Evolutionary conservation across 2,113 vertebrate species (phyloP).

Genomic region (Camelus bactrianus): DNA sequence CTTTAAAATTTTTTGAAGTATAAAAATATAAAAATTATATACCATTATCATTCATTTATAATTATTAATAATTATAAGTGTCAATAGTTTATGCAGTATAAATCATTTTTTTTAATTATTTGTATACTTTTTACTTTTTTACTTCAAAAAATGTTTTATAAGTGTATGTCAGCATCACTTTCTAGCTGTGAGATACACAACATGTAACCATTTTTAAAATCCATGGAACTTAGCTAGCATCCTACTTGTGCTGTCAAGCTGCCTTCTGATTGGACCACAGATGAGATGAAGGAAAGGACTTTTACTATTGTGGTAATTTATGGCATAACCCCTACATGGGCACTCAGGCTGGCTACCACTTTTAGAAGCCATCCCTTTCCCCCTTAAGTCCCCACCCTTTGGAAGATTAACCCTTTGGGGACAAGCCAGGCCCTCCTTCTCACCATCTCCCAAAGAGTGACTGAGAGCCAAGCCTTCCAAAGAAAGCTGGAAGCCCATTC

Average conservation of each 20-base stretch:
- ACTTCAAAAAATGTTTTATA: constrained; percentile 32
- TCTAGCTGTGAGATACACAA: not conserved
- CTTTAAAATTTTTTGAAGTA: not conserved
- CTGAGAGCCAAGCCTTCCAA: not conserved
- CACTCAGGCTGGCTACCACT: not conserved
- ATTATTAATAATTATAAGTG: not conserved
- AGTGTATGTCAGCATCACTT: not conserved
- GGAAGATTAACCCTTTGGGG: not conserved
- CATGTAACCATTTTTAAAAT: not conserved
- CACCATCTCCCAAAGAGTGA: not conserved
- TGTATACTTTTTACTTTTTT: not conserved
- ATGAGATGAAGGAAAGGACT: not conserved
- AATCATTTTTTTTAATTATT: not conserved
- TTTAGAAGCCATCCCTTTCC: not conserved
- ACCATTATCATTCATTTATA: not conserved
- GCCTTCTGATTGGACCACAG: not conserved
- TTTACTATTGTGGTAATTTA: not conserved
- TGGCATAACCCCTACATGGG: not conserved
- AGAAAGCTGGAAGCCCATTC: not conserved
- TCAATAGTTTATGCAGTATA: not conserved
- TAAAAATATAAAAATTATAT: not conserved
- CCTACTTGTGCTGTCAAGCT: not conserved
- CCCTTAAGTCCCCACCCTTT: not conserved
- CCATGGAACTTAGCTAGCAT: not conserved
- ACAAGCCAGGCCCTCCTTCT: not conserved